Evolutionary conservation across 2,888 invertebrate genomes (phyloP).

Genomic region (Ennomos erosarius): DNA sequence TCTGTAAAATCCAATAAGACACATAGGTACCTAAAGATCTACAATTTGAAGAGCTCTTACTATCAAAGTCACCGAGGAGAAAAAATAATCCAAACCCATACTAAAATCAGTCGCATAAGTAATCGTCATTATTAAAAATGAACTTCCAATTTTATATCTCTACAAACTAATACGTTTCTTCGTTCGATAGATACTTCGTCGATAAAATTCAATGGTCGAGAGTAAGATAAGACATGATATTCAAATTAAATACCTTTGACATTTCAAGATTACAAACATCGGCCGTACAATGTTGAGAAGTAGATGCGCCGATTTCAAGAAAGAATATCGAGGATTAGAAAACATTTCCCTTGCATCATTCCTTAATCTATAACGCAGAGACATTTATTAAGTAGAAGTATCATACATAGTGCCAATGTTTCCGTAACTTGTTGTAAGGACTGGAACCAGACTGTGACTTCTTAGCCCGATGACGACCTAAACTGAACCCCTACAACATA

Average conservation of each 20-base stretch:
- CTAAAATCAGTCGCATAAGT: constrained; percentile 5
- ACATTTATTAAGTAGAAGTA: too few relatives aligned
- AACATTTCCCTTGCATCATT: not conserved
- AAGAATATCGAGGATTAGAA: constrained; percentile 57
- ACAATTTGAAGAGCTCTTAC: too few relatives aligned
- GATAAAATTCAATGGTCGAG: constrained; percentile 76
- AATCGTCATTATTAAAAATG: constrained; percentile 23
- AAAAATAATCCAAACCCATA: not conserved
- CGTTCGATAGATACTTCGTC: constrained; percentile 69
- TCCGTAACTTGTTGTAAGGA: too few relatives aligned
- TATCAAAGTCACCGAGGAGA: not conserved
- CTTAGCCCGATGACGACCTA: too few relatives aligned
- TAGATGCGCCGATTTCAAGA: constrained; percentile 47
- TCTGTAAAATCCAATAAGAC: too few relatives aligned
- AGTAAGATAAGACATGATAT: constrained; percentile 80
- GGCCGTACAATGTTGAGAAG: constrained; percentile 71
- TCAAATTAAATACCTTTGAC: constrained; percentile 85
- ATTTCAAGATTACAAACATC: constrained; percentile 83
- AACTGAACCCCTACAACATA: too few relatives aligned
- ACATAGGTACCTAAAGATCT: too few relatives aligned
- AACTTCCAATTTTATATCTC: constrained; percentile 37
- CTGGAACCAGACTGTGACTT: too few relatives aligned
- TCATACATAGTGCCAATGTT: too few relatives aligned
- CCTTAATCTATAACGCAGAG: too few relatives aligned
- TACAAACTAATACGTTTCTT: constrained; percentile 38